A percentile compares a stretch with the other conserved stretches of the same genome.
These are phyloP conservation scores for Sitta europaea DNA, from an alignment of 2,113 vertebrate genomes.

Conservation along the genomic window DNA sequence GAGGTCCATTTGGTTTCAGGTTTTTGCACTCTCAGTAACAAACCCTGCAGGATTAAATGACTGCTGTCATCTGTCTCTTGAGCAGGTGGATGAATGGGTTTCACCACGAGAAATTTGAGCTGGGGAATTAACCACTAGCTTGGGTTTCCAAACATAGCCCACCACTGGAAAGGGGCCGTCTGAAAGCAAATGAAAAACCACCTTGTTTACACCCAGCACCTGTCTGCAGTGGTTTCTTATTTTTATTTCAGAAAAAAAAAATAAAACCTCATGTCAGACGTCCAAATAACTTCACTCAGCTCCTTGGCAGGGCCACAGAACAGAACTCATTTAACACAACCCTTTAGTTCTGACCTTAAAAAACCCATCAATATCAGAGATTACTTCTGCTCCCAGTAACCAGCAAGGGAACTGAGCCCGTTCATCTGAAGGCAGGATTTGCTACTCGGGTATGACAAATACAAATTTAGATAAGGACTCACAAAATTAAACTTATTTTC, in stretches of 20 bases:
- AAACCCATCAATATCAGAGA: background rate
- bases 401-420: rapidly evolving
- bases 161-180: background rate
- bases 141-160: background rate
- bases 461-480: background rate
- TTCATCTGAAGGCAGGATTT: background rate
- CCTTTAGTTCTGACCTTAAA: background rate
- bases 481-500: rapidly evolving
- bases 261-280: background rate
- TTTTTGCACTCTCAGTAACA: background rate
- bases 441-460: background rate
- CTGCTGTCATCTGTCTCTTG: background rate
- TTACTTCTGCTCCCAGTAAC: background rate
- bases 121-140: background rate
- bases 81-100: background rate
- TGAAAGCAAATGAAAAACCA: background rate
- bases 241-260: background rate
- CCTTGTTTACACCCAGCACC: background rate
- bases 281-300: background rate
- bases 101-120: background rate
- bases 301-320: background rate
- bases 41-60: background rate
- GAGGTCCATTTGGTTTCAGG: background rate
- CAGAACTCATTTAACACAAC: background rate
- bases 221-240: background rate